These are phyloP conservation scores for Channa argus DNA, from an alignment of 2,113 vertebrate genomes.

Conservation along the genomic window DNA sequence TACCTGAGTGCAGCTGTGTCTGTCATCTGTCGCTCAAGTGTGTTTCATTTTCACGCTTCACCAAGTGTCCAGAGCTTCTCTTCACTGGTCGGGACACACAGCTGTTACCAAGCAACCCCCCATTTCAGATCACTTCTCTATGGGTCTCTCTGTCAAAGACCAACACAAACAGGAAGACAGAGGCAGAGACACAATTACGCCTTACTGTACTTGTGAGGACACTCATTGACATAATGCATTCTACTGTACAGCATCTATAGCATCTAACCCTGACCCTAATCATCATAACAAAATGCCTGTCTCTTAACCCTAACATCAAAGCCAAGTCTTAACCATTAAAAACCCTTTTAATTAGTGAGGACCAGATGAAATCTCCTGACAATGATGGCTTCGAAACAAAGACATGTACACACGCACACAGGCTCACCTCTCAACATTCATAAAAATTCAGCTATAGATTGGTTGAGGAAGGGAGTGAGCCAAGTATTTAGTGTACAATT, in stretches of 20 bases:
- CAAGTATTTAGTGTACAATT: constrained; percentile 30
- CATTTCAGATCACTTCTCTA: constrained; percentile 25
- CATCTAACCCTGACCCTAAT: no score
- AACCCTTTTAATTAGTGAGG: no score
- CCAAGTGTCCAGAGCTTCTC: constrained; percentile 46
- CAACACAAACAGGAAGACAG: constrained; percentile 38
- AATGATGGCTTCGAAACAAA: no score
- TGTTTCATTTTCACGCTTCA: constrained; percentile 54
- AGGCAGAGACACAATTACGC: no score
- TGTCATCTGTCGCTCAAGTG: constrained; percentile 34
- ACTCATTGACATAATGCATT: no score
- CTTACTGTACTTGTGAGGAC: no score
- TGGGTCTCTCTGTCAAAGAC: constrained; percentile 15
- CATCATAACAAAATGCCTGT: no score
- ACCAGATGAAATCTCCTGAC: no score
- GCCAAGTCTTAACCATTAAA: no score
- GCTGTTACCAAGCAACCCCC: constrained; percentile 68
- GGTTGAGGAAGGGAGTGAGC: constrained; percentile 37
- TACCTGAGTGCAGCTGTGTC: constrained; percentile 6
- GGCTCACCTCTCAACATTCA: neutral
- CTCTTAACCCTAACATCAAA: no score
- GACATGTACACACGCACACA: neutral
- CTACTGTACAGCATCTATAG: no score
- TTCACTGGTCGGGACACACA: constrained; percentile 32
- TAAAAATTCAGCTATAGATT: constrained; percentile 30